Base-by-base conservation (phyloP, 2,888 invertebrate genomes). In the Deilephila porcellus region DNA sequence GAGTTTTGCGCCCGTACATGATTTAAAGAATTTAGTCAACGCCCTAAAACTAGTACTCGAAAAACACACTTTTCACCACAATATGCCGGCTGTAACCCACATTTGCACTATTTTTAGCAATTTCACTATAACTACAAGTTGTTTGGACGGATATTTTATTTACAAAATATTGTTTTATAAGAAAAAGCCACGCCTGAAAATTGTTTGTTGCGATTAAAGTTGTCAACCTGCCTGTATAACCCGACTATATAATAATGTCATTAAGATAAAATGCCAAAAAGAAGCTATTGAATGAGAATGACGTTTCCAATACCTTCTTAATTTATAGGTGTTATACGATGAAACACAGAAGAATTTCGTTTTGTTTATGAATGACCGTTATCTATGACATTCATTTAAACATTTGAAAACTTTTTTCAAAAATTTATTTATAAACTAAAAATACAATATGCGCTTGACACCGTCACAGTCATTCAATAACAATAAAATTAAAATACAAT, bases 1-100 rank as follows among this genome's bases (percentile, higher is more conserved):
- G 98, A 37, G 97, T 97, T 91, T 97, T 97, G 83, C 97, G 96
- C 72, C 97, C 97, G 91, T 97, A 97, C 94, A 94, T 94, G 73
- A 78, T 79, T 77, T 56, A n/a, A 73, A 52, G 17, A 63, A n/a
- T 14, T 45, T 75, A 72, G 74, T 80, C 76, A 71, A 85, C 86
- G 86, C 86, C 86, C 83, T 79, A 71, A 70, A 74, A 19, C 56
- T 53, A 71, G 20, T 45, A 4, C 29, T 53, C 70, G 37, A 59
- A 74, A 34, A 71, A 70, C 67, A 74, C 71, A 75, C 76, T 74
- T 52, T 77, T 70, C 52, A 60, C 29, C 1, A 32, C 59, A 60
- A 67, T 20, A 52, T 52, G 5, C 52, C 19, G 29, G 17, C n/a
- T 60, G 19, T 64, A 52, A 32, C 62, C 29, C 45, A 53, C 71